Evolutionary conservation across 2,888 invertebrate genomes (phyloP), one percentile per base, ranked within the genome.

Genomic region (Trichopria drosophilae): DNA sequence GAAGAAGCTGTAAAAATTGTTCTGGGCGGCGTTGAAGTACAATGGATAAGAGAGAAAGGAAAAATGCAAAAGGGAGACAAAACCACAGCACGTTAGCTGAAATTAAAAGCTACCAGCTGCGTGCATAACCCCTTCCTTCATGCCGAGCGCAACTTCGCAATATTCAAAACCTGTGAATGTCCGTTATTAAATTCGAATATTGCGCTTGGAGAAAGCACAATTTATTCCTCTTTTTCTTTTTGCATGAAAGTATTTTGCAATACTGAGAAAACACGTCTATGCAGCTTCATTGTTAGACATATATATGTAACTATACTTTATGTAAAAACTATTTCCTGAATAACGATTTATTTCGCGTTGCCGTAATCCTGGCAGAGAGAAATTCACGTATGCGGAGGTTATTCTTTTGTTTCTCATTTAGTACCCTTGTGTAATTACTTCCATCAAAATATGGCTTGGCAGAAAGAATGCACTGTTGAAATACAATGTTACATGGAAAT

Each of bases 131-230:
- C 23, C 34, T 32, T 50, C 40, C 37, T 42, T 28, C 12, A 23
- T 28, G 43, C 50, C 50, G 41, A 32, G 32, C 26, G 24, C 48
- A 32, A 28, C 47, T 37, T 20, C 48, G 53, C 58, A 58, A 60
- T 65, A 64, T 62, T 65, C 60, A 59, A 58, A 64, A 60, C 46
- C 53, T 45, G 53, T 55, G 55, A 58, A 59, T 55, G 54, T 48
- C 49, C 47, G 60, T 66, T 66, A 66, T 65, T 65, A 64, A 64
- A 64, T 60, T 60, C 58, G 50, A 50, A 53, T 57, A 58, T 58
- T 56, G 43, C 51, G 55, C 57, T 55, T 49, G n/a, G 55, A 57
- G 48, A 46, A 51, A 52, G 58, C 45, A 43, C 36, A 52, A 52
- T 55, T 60, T 59, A 63, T 64, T 63, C 57, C 63, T 58, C 56